Base-by-base conservation (phyloP, 2,888 invertebrate genomes). In the Tridacna crocea region DNA sequence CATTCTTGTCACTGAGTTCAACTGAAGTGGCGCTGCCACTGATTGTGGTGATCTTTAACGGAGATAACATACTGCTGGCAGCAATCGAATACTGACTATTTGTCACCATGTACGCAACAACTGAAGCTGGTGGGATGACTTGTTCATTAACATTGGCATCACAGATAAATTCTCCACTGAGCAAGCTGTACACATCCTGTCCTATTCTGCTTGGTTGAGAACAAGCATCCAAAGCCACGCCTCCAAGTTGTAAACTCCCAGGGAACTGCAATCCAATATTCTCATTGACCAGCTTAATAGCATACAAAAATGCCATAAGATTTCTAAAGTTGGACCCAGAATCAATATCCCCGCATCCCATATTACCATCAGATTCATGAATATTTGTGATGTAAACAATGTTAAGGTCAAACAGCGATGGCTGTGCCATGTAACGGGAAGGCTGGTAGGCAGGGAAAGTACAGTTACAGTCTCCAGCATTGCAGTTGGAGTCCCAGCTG, bases 261-360 rank as follows among this genome's bases (percentile, higher is more conserved):
- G 91, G 87, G 60, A 90, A 85, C 13, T 82, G 77, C 10, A 77
- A 76, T 63, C 88, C 88, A 0, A 55, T 55, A 73, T 94, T 94
- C 19, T 85, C 82, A 87, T 95, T 95, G 36, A 95, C 92, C 17
- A 90, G 83, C 65, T 94, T 92, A 26, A 95, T 91, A 11, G 95
- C 95, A 85, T 93, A 95, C 78, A 94, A 93, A 75, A 95, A 93
- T 1, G 95, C 95, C 68, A 94, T 90, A 75, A 95, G 85, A 73
- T 93, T 92, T 82, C 94, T 94, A 84, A 95, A 93, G 55, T 93
- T 90, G 12, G 87, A 84, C 22, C 89, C 89, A 0, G 92, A 91
- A 76, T 92, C 90, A 61, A 94, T 91, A 4, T 85, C 80, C 11
- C 95, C 95, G 88, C 95, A 95, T 6, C 90, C 87, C 77, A 93